Conservation (phyloP, 2,888 invertebrate species). For the Drosophila heteroneura region DNA sequence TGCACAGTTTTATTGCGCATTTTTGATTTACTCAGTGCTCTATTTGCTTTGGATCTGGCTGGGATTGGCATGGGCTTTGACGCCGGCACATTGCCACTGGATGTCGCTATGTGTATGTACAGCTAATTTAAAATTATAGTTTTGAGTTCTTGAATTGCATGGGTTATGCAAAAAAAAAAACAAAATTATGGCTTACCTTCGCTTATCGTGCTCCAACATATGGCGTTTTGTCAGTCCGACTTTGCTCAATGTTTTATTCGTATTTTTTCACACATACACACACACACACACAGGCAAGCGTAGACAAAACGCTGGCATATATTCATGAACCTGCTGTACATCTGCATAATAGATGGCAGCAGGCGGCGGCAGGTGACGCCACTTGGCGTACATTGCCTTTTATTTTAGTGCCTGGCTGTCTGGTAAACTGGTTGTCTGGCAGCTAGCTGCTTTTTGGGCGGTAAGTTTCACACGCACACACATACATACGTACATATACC, state of each 20-base stretch:
- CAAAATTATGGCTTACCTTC: constrained; percentile 14
- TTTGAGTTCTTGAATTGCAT: constrained; percentile 48
- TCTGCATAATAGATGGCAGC: constrained; percentile 78
- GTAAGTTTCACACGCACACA: constrained; percentile 62
- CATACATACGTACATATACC: constrained; percentile 5
- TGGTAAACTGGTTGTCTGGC: constrained; percentile 55
- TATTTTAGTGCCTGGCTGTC: constrained; percentile 72
- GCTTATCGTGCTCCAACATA: constrained; percentile 74
- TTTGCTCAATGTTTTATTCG: constrained; percentile 41
- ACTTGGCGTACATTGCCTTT: constrained; percentile 78
- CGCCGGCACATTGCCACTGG: constrained; percentile 13
- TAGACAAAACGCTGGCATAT: constrained; percentile 77
- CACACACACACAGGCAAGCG: constrained; percentile 12
- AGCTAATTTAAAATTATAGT: constrained; percentile 77
- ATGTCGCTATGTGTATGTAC: background rate
- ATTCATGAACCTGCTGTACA: constrained; percentile 79
- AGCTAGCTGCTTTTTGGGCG: constrained; percentile 61
- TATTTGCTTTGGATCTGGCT: constrained; percentile 39
- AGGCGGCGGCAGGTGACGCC: constrained; percentile 72
- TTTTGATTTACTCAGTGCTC: constrained; percentile 66
- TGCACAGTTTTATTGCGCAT: constrained; percentile 71
- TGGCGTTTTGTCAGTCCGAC: constrained; percentile 75
- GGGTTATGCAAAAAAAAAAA: constrained; percentile 1
- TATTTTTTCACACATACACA: constrained; percentile 16
- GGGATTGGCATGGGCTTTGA: constrained; percentile 30